These are phyloP conservation scores for Eugnorisma glareosa DNA, from an alignment of 2,888 invertebrate species.

Conservation along the genomic window DNA sequence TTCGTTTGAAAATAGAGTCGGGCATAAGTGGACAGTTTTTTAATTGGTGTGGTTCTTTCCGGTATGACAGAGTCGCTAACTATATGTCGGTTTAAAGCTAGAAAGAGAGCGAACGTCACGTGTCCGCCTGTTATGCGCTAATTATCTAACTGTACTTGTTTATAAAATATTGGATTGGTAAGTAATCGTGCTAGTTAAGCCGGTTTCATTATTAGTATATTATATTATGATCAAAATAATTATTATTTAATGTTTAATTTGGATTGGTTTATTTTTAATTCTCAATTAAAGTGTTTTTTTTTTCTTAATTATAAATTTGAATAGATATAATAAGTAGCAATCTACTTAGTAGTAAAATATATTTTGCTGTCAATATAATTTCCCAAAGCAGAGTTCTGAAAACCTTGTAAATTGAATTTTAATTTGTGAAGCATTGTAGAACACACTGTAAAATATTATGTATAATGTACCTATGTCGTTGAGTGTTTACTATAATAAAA, in stretches of 20 bases:
- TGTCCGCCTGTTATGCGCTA: slow-evolving; percentile 43
- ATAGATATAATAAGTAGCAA: background rate
- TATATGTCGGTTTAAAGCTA: slow-evolving; percentile 24
- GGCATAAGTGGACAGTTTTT: slow-evolving; percentile 23
- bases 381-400: slow-evolving; percentile 8
- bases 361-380: slow-evolving; percentile 18
- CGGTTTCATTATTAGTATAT: slow-evolving; percentile 35
- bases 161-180: slow-evolving; percentile 23
- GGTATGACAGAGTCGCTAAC: slow-evolving; percentile 14
- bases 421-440: slow-evolving; percentile 44
- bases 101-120: slow-evolving; percentile 32
- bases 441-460: slow-evolving; percentile 52
- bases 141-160: slow-evolving; percentile 29
- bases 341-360: slow-evolving; percentile 1
- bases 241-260: slow-evolving; percentile 21
- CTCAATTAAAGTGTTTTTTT: background rate
- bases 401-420: slow-evolving; percentile 45
- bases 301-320: slow-evolving; percentile 11
- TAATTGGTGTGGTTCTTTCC: slow-evolving; percentile 19
- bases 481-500: slow-evolving; percentile 49
- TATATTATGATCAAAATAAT: slow-evolving; percentile 52
- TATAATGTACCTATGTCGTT: slow-evolving; percentile 41
- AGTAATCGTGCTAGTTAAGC: slow-evolving; percentile 28
- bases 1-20: slow-evolving; percentile 53
- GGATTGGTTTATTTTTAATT: slow-evolving; percentile 12